Percentiles rank a stretch among this genome's conserved stretches.
Evolutionary conservation across 2,113 vertebrate genomes (phyloP).

Genomic region (Ptyas mucosa): DNA sequence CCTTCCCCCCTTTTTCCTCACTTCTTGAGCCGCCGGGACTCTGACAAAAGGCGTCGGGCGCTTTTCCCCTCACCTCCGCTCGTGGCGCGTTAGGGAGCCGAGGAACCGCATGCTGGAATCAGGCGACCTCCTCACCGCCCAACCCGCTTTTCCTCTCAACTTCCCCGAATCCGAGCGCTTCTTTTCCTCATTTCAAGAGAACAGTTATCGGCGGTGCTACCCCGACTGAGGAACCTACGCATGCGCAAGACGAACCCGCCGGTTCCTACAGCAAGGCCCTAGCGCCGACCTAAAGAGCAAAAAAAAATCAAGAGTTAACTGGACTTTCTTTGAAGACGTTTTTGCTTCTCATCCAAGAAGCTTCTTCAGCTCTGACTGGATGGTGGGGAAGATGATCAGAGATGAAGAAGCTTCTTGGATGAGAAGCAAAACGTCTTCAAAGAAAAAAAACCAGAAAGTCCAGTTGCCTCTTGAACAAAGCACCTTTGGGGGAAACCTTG

Average conservation of each 20-base stretch:
- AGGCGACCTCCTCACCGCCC: background rate
- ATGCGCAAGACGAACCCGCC: background rate
- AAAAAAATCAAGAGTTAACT: too few relatives aligned
- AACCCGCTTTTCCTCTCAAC: background rate
- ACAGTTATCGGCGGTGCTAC: background rate
- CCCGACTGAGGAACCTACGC: background rate
- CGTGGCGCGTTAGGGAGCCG: background rate
- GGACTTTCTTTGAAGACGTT: too few relatives aligned
- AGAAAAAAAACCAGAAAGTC: too few relatives aligned
- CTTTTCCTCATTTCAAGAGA: too few relatives aligned
- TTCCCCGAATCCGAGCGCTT: background rate
- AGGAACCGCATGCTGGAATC: background rate
- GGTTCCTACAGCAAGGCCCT: background rate
- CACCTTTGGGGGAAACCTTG: too few relatives aligned
- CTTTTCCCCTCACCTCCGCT: background rate
- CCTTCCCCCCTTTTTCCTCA: background rate
- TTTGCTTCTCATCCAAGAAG: too few relatives aligned
- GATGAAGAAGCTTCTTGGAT: too few relatives aligned
- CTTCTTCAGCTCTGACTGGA: too few relatives aligned
- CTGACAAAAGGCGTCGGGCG: background rate
- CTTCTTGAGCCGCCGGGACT: background rate
- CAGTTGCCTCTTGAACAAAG: too few relatives aligned
- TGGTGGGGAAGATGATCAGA: too few relatives aligned
- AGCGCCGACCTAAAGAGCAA: background rate
- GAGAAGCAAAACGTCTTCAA: too few relatives aligned